phyloP scores from a whole-genome alignment of 2,888 invertebrate species.

The Eupithecia insigniata region DNA sequence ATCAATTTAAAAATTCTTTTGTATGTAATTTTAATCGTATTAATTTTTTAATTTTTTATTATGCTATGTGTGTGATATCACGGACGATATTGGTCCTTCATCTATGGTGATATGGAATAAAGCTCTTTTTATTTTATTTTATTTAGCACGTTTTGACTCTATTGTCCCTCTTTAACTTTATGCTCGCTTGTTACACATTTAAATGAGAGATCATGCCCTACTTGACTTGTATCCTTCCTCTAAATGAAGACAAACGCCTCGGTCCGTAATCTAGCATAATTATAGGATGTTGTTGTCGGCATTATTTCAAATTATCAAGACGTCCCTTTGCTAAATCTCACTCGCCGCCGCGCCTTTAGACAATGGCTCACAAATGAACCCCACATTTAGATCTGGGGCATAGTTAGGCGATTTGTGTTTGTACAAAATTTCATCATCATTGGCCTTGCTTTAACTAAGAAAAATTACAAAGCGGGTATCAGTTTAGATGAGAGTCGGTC shows the following conservation, averaged over 20 bases:
- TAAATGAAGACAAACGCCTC: conserved; percentile 15
- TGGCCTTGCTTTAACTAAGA: neutral
- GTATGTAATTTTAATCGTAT: too few relatives aligned
- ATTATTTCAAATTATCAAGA: conserved; percentile 11
- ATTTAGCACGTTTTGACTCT: neutral
- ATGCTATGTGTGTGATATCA: too few relatives aligned
- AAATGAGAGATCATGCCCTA: conserved; percentile 31
- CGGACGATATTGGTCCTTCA: too few relatives aligned
- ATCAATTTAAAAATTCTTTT: too few relatives aligned
- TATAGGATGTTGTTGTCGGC: conserved; percentile 10
- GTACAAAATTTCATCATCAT: conserved; percentile 8
- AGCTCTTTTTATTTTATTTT: too few relatives aligned
- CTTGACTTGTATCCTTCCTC: conserved; percentile 22
- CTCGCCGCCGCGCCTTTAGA: conserved; percentile 4
- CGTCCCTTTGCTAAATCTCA: conserved; percentile 2
- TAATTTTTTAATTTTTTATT: too few relatives aligned
- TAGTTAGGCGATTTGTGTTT: neutral
- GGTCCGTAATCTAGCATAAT: conserved; percentile 7
- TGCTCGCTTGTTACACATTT: conserved; percentile 5
- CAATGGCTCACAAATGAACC: conserved; percentile 7
- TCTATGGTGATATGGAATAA: too few relatives aligned
- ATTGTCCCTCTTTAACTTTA: neutral
- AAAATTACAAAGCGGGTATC: neutral
- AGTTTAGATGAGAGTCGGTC: neutral
- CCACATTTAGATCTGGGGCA: conserved; percentile 6